phyloP scores from a whole-genome alignment of 2,113 vertebrate genomes.

The Cyanoliseus patagonus region DNA sequence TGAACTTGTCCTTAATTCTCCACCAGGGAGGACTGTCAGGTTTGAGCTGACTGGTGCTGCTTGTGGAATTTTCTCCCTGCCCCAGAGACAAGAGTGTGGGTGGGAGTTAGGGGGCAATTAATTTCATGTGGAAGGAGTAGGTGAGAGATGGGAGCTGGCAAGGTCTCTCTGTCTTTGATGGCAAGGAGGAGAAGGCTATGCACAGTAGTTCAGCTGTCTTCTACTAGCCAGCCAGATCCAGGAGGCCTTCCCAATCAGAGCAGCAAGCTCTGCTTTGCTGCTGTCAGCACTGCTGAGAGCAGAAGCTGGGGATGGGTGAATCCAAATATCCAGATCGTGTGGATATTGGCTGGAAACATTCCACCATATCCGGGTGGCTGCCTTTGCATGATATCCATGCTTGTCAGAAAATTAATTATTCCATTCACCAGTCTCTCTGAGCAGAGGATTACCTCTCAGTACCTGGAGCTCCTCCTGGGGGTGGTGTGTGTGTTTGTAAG shows the following conservation, averaged over 20 bases:
- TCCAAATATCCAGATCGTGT: slow-evolving; percentile 41
- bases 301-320: slow-evolving; percentile 36
- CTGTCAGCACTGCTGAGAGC: slow-evolving; percentile 28
- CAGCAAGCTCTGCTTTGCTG: slow-evolving; percentile 36
- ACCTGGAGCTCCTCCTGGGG: slow-evolving; percentile 25
- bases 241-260: neutral
- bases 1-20: neutral
- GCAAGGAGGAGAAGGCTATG: neutral
- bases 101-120: neutral
- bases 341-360: slow-evolving; percentile 42
- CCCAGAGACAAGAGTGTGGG: neutral
- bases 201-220: neutral
- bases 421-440: neutral
- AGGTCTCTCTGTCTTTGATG: neutral
- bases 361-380: slow-evolving; percentile 6
- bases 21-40: neutral
- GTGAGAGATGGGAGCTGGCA: neutral
- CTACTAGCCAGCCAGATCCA: neutral
- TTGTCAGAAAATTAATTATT: slow-evolving; percentile 51
- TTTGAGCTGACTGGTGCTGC: neutral
- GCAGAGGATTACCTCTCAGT: slow-evolving; percentile 1
- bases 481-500: neutral
- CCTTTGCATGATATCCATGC: slow-evolving; percentile 5
- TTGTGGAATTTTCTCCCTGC: neutral
- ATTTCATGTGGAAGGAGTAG: neutral